Evolutionary conservation across 2,113 vertebrate genomes (phyloP).

Genomic region (Oncorhynchus kisutch): DNA sequence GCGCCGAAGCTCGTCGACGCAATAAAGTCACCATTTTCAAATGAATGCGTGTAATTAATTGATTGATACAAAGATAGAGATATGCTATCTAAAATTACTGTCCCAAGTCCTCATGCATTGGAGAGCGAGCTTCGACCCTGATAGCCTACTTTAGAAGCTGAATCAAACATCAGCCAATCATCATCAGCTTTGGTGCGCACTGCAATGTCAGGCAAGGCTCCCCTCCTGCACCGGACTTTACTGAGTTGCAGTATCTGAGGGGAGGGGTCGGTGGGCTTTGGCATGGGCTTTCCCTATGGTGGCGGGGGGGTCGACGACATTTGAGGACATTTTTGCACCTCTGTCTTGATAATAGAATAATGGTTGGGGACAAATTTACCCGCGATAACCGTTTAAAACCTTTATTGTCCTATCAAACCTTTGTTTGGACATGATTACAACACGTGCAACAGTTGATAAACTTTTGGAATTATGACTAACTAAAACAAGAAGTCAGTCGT

Average conservation of each 20-base stretch:
- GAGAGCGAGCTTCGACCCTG: background rate
- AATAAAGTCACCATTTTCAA: constrained; percentile 24
- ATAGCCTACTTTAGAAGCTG: background rate
- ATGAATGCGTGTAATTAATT: background rate
- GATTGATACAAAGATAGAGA: background rate
- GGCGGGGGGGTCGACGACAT: background rate
- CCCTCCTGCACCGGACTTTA: constrained; percentile 32
- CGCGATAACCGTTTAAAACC: background rate
- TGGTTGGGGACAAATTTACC: background rate
- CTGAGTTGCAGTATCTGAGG: constrained; percentile 38
- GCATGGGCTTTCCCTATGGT: constrained; percentile 26
- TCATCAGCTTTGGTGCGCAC: constrained; percentile 4
- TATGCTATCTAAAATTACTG: background rate
- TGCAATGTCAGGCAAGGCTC: too few relatives aligned
- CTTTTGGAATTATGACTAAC: background rate
- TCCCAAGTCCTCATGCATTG: background rate
- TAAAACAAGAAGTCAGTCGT: too few relatives aligned
- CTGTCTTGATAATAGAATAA: constrained; percentile 40
- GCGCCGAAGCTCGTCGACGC: constrained; percentile 48
- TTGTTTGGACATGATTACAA: constrained; percentile 29
- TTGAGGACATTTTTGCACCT: background rate
- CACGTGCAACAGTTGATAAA: background rate
- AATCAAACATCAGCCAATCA: background rate
- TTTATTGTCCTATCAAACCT: background rate
- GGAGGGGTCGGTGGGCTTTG: constrained; percentile 46